Evolutionary conservation across 1,140 invertebrate genomes (phyloP).

Genomic region (Heliothis virescens): DNA sequence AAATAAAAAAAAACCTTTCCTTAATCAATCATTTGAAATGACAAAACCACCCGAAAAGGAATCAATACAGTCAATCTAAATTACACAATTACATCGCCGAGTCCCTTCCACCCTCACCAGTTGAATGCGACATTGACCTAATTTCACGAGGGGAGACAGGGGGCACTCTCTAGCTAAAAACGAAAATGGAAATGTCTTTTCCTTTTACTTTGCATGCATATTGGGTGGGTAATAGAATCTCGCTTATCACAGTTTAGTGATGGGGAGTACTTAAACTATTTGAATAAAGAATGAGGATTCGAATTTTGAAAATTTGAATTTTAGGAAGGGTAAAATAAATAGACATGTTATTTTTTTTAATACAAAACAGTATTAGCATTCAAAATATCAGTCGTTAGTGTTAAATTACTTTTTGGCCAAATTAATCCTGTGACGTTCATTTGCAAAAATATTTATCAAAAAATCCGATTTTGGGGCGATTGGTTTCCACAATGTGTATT

Average conservation of each 20-base stretch:
- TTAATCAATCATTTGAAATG: not conserved
- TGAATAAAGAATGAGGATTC: constrained; percentile 5
- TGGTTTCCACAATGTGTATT: too few relatives aligned
- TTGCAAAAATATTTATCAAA: too few relatives aligned
- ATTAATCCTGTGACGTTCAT: too few relatives aligned
- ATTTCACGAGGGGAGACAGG: constrained; percentile 39
- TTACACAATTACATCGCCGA: constrained; percentile 56
- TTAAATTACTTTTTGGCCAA: too few relatives aligned
- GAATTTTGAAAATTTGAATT: not conserved
- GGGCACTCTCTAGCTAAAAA: constrained; percentile 48
- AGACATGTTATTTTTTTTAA: too few relatives aligned
- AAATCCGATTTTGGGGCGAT: too few relatives aligned
- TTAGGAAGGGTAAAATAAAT: too few relatives aligned
- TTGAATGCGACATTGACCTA: constrained; percentile 70
- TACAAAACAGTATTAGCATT: too few relatives aligned
- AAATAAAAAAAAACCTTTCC: too few relatives aligned
- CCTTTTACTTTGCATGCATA: constrained; percentile 57
- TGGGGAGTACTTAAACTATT: constrained; percentile 27
- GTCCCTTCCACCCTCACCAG: constrained; percentile 52
- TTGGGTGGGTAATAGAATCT: constrained; percentile 54
- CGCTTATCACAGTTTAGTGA: not conserved
- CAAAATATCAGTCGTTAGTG: too few relatives aligned
- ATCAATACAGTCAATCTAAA: constrained; percentile 61
- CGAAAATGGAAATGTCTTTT: constrained; percentile 58
- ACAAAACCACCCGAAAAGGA: constrained; percentile 31